Evolutionary conservation across 2,113 vertebrate species (phyloP), one percentile per base, ranked within the genome.

Genomic region (Laterallus jamaicensis): DNA sequence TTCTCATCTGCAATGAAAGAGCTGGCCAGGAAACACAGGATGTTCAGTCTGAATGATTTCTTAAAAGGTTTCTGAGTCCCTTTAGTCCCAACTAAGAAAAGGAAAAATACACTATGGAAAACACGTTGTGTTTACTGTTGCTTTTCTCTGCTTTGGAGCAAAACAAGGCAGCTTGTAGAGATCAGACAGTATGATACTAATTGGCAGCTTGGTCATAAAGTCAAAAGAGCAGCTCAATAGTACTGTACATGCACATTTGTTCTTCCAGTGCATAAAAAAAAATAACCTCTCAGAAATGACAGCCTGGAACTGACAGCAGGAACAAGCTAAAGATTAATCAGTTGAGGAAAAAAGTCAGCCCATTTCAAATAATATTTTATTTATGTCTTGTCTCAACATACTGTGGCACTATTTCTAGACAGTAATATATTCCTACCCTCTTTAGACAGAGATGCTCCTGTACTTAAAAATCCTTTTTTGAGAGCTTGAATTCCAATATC

Each of bases 281-380:
- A 82, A 93, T 37, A 95, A 83, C 75, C 80, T 31, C 71, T 77
- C 71, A 37, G 75, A 87, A 96, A 74, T 44, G 44, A 90, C 82
- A 93, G 86, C 6, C 73, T 86, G 76, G 35, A 89, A 85, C 54
- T 59, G 79, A 95, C 79, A 92, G 63, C 1, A 1, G n/a, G 44
- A 92, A 95, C 64, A 94, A 93, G 64, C 60, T 63, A 39, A 67
- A 83, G 62, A 93, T 75, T 90, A 79, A 95, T 73, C 76, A 88
- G 68, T 0, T 81, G 56, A 68, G 56, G n/a, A 5, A 59, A 86
- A 50, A 81, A 78, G 12, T 39, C 70, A 95, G 54, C 54, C 66
- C 31, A 32, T 88, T 93, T 81, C 76, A 88, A 88, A 19, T 18
- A 71, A 74, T 88, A 68, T 76, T 92, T 95, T 87, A 95, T 90